Base-by-base conservation (phyloP, 2,113 vertebrate genomes). In the Esox niger region DNA sequence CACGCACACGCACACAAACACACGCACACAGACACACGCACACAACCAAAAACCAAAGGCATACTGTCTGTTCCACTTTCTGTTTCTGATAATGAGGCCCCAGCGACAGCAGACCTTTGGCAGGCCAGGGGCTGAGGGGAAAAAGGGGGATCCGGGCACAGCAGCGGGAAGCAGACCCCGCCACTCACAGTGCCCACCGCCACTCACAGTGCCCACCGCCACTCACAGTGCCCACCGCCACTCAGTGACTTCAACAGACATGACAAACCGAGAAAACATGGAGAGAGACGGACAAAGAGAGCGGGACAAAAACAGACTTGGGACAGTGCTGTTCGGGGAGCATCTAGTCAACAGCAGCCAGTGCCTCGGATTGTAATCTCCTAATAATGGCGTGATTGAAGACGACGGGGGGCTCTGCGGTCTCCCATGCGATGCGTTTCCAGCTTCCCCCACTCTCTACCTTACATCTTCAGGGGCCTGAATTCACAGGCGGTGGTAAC, bases 81-180 rank as follows among this genome's bases (percentile, higher is more conserved):
- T 71, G 65, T 76, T 80, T 57, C 76, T 76, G 30, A 23, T 89
- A 89, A 90, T 87, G 82, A 89, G 86, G 38, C 38, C 79, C 78
- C 81, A 72, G 72, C 85, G 88, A 88, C 76, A 58, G 84, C 70
- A 89, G 88, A 90, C 88, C 89, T 90, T 91, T 90, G 59, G 26
- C 64, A 21, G 75, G 77, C 70, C 52, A 73, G 75, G 79, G 81
- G 71, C 74, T 57, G 20, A 46, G 73, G 57, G 69, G 57, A 55
- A 65, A 73, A 29, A 31, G 64, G 64, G 29, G 23, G 56, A 62
- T 47, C 26, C 74, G 47, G 21, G 26, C 27, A 17, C 13, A 13
- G 27, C 11, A 26, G 26, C 26, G 27, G 63, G n/a, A 2, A 65
- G 47, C 25, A n/a, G 27, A 52, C 80, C 80, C 68, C 64, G 6